A percentile compares a stretch with the other conserved stretches of the same genome.
Conservation (phyloP, 2,113 vertebrate species). For the Pelecanus crispus region DNA sequence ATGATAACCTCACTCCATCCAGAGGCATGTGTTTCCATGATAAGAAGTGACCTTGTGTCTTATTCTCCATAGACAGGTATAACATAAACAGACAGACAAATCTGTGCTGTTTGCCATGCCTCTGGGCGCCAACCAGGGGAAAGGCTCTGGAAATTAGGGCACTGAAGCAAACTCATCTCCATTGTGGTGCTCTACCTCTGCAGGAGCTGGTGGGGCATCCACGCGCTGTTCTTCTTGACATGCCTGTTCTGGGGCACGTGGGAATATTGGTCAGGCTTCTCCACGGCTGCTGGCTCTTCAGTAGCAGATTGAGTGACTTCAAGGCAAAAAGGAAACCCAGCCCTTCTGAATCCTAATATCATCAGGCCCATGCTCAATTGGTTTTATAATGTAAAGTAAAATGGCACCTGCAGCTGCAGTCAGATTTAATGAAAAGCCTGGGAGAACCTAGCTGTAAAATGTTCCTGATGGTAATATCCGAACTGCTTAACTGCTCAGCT, state of each 20-base stretch:
- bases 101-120: not conserved
- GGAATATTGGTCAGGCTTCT: not conserved
- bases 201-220: not conserved
- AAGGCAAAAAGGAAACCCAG: not conserved
- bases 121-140: not conserved
- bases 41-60: not conserved
- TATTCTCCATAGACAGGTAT: not conserved
- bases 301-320: not conserved
- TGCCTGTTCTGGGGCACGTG: not conserved
- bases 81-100: not conserved
- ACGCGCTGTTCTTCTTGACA: rapidly evolving
- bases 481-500: not conserved
- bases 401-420: not conserved
- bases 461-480: not conserved
- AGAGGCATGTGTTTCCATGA: not conserved
- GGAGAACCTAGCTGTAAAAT: not conserved
- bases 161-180: not conserved
- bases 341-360: not conserved
- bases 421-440: not conserved
- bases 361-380: not conserved
- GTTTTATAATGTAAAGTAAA: not conserved
- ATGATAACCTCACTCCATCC: not conserved
- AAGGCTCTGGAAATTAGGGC: not conserved
- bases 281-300: not conserved
- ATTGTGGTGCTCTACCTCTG: not conserved